A percentile compares a stretch with the other conserved stretches of the same genome.
Evolutionary conservation across 2,113 vertebrate genomes (phyloP).

Genomic region (Calidris pygmaea): DNA sequence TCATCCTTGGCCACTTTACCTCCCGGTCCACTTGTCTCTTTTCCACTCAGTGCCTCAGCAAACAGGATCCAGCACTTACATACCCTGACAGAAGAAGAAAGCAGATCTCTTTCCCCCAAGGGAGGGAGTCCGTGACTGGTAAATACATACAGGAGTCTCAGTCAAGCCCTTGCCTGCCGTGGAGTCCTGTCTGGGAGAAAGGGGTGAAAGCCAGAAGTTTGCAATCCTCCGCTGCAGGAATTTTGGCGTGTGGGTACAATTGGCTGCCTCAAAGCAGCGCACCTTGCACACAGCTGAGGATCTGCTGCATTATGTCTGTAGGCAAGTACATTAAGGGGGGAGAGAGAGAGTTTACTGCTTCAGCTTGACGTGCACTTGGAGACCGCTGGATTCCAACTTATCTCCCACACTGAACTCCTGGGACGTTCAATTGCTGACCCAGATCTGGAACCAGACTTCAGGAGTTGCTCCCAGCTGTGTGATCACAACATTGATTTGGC

Average conservation of each 20-base stretch:
- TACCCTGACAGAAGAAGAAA: not conserved
- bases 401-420: not conserved
- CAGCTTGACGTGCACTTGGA: not conserved
- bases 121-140: not conserved
- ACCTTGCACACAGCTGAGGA: constrained; percentile 36
- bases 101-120: not conserved
- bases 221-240: not conserved
- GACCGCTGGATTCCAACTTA: not conserved
- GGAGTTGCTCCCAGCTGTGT: not conserved
- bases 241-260: not conserved
- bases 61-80: not conserved
- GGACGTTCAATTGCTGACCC: not conserved
- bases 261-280: not conserved
- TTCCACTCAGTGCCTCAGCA: not conserved
- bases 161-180: not conserved
- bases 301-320: not conserved
- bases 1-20: not conserved
- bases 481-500: not conserved
- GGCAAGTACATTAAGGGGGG: not conserved
- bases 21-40: not conserved
- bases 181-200: not conserved
- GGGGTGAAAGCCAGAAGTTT: not conserved
- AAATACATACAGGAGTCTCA: not conserved
- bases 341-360: not conserved
- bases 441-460: not conserved